phyloP scores from a whole-genome alignment of 2,797 vertebrate genomes.

The Meda fulgida region DNA sequence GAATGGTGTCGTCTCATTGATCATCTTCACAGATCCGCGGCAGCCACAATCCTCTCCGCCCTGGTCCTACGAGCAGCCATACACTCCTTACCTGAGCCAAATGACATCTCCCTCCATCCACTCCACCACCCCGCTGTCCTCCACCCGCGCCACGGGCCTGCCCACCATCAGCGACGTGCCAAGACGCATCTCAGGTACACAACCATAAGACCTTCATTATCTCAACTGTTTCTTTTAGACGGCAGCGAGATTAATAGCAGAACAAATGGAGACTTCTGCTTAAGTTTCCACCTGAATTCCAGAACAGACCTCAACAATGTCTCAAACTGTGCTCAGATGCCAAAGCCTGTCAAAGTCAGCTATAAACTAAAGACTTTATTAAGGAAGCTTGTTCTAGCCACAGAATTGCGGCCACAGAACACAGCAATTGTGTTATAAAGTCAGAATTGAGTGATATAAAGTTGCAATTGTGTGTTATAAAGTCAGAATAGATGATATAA shows the following conservation, averaged over 20 bases:
- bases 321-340: background rate
- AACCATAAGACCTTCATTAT: background rate
- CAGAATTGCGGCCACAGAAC: no score
- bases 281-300: background rate
- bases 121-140: slow-evolving; percentile 65
- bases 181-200: slow-evolving; percentile 75
- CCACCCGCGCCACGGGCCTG: slow-evolving; percentile 61
- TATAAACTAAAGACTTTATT: no score
- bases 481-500: no score
- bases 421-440: no score
- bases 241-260: background rate
- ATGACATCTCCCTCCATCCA: slow-evolving; percentile 66
- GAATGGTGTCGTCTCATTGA: background rate
- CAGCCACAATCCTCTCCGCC: slow-evolving; percentile 60
- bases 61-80: slow-evolving; percentile 61
- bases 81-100: slow-evolving; percentile 61
- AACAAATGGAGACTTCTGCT: background rate
- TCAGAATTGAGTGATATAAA: no score
- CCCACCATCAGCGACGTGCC: slow-evolving; percentile 89
- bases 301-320: background rate
- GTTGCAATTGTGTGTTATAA: no score
- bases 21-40: slow-evolving; percentile 51
- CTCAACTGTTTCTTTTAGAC: background rate
- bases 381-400: no score
- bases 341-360: background rate